Evolutionary conservation across 2,888 invertebrate genomes (phyloP).

Genomic region (Dorcus hopei): DNA sequence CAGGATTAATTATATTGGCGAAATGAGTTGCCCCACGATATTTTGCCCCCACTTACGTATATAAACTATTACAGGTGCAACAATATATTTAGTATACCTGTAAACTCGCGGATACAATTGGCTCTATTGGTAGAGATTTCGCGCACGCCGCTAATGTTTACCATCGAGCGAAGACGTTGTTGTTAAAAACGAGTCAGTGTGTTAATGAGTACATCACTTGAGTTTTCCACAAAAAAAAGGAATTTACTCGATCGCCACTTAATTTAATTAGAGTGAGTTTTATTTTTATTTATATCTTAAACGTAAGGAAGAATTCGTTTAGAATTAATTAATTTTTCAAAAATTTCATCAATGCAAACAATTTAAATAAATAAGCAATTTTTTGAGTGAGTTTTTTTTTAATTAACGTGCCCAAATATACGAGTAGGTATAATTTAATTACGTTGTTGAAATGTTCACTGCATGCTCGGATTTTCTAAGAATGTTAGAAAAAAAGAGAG

Average conservation of each 20-base stretch:
- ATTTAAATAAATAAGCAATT: too few species aligned
- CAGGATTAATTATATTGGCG: not conserved
- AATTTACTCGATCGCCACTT: not conserved
- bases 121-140: not conserved
- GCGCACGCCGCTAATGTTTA: not conserved
- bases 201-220: not conserved
- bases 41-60: conserved; percentile 21
- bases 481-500: too few species aligned
- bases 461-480: too few species aligned
- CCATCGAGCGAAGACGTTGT: not conserved
- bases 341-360: too few species aligned
- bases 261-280: not conserved
- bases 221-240: not conserved
- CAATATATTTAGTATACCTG: conserved; percentile 26
- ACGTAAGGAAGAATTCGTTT: too few species aligned
- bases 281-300: not conserved
- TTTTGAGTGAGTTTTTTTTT: too few species aligned
- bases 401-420: too few species aligned
- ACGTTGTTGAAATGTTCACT: too few species aligned
- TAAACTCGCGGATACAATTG: conserved; percentile 18
- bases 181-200: not conserved
- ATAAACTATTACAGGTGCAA: conserved; percentile 27
- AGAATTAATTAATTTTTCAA: too few species aligned
- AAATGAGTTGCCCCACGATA: not conserved
- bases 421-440: too few species aligned